Percentiles rank a stretch among this genome's conserved stretches.
Evolutionary conservation across 23 tunicate genomes (phyloP).

Genomic region (Clavelina lepadiformis): DNA sequence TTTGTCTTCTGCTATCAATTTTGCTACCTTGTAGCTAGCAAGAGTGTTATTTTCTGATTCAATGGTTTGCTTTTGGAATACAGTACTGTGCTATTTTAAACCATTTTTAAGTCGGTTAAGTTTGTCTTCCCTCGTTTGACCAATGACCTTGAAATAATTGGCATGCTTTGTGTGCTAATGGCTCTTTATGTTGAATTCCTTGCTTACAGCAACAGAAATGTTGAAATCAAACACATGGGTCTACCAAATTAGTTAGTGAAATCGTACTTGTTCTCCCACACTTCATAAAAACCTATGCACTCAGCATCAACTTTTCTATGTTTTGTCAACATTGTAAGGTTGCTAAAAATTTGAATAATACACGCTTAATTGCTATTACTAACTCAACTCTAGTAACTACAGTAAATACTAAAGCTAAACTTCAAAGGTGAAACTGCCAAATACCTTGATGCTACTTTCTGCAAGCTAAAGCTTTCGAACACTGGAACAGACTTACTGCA

Average conservation of each 20-base stretch:
- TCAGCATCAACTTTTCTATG: too few relatives aligned
- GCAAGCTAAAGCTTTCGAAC: too few relatives aligned
- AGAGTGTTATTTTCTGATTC: conserved; percentile 26
- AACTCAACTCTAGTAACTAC: too few relatives aligned
- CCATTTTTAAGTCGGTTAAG: not conserved
- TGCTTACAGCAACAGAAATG: conserved; percentile 16
- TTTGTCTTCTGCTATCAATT: conserved; percentile 35
- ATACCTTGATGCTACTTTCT: too few relatives aligned
- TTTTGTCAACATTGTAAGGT: too few relatives aligned
- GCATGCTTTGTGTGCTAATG: conserved; percentile 28
- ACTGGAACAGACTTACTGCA: too few relatives aligned
- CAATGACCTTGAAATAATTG: not conserved
- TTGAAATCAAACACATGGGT: not conserved
- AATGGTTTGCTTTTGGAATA: not conserved
- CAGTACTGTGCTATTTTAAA: conserved; percentile 14
- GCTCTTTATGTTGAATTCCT: conserved; percentile 22
- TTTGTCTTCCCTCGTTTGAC: conserved; percentile 1
- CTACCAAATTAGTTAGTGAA: conserved; percentile 4
- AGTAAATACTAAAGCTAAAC: too few relatives aligned
- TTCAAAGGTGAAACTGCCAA: too few relatives aligned
- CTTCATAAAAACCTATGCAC: conserved; percentile 19
- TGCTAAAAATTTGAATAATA: too few relatives aligned
- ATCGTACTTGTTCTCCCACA: conserved; percentile 20
- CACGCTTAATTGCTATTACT: too few relatives aligned
- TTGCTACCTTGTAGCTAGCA: conserved; percentile 46